Evolutionary conservation across 2,888 invertebrate genomes (phyloP).

Genomic region (Lottia scabra): DNA sequence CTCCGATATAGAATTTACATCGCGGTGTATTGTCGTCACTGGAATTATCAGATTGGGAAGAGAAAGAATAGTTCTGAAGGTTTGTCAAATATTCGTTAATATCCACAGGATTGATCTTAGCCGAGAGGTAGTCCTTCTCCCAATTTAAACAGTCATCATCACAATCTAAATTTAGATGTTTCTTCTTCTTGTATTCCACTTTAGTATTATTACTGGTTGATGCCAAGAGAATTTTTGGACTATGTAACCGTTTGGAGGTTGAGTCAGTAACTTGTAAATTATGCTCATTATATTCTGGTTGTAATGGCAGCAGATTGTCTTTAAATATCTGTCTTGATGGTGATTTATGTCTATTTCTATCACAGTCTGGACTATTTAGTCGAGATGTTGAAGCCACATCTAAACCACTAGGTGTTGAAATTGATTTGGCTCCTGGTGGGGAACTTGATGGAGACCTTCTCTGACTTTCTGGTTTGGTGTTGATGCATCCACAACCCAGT

Average conservation of each 20-base stretch:
- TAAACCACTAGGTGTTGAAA: neutral
- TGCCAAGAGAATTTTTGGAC: conserved; percentile 54
- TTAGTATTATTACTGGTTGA: conserved; percentile 32
- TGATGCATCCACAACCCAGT: neutral
- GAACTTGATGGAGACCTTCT: neutral
- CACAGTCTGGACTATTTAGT: neutral
- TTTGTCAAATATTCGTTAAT: conserved; percentile 55
- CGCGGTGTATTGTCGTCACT: conserved; percentile 31
- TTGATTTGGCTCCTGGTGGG: neutral
- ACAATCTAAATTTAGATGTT: conserved; percentile 42
- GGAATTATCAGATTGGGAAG: neutral
- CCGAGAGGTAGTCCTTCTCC: conserved; percentile 26
- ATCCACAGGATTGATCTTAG: conserved; percentile 40
- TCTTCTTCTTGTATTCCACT: conserved; percentile 38
- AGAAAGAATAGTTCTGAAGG: conserved; percentile 28
- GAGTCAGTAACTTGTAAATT: neutral
- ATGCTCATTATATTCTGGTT: conserved; percentile 15
- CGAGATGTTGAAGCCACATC: neutral
- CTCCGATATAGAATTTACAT: conserved; percentile 53
- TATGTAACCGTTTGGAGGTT: conserved; percentile 32
- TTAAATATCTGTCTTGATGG: conserved; percentile 25
- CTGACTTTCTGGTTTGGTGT: neutral
- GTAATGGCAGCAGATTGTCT: conserved; percentile 27
- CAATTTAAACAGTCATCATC: conserved; percentile 11
- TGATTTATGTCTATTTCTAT: neutral